Base-by-base conservation (phyloP, 2,888 invertebrate species). In the Ariolimax columbianus region DNA sequence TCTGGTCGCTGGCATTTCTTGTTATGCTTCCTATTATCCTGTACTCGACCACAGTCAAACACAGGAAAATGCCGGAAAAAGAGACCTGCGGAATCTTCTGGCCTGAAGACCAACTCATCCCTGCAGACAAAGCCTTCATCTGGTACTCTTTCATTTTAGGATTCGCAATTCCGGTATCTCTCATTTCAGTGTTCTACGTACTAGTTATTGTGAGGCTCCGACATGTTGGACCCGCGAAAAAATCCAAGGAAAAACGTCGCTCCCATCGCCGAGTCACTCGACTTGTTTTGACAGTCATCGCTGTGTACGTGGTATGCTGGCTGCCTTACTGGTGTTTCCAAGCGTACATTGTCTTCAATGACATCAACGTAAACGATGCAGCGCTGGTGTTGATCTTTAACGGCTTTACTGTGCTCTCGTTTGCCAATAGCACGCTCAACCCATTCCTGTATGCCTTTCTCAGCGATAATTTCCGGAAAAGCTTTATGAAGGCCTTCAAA, bases 1-100 rank as follows among this genome's bases (percentile, higher is more conserved):
- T 94, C 30, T 94, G 94, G 94, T 89, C 91, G 0, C 87, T 93
- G 80, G 94, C 94, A 0, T 91, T 94, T 84, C 86, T 94, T 4
- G 94, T 94, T 75, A 94, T 94, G 94, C 89, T 94, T 40, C 94
- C 94, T 23, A 91, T 94, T 19, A 92, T 94, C 73, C 88, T 94
- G 38, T 94, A 94, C 88, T 93, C 94, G 2, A 93, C 91, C 47
- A 91, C 94, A 4, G 87, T 93, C 17, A 88, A 87, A 33, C 85
- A 90, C 63, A 55, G 72, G 17, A 86, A 85, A 19, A 77, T 83
- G 47, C 88, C 87, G 19, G 80, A 78, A 0, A 86, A 87, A 43
- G 87, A 89, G 70, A 90, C 92, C 2, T 94, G 94, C 81, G 90
- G 91, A 14, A 91, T 93, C 43, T 63, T 83, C 14, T 93, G 93